Conservation (phyloP, 2,797 vertebrate species). For the Sebastes vulpes region DNA sequence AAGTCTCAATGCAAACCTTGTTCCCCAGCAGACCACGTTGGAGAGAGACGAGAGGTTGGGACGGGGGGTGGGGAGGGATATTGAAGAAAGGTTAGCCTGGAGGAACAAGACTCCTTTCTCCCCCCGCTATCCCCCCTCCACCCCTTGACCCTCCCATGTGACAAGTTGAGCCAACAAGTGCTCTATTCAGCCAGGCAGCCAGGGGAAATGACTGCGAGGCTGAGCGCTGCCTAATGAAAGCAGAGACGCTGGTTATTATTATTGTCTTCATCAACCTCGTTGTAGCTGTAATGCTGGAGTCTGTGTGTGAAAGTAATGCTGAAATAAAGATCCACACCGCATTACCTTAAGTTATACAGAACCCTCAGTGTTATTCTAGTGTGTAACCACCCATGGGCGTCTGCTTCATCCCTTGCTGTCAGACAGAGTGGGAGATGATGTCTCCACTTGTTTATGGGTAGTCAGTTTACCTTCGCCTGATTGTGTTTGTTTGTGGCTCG, state of each 20-base stretch:
- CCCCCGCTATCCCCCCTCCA: constrained; percentile 59
- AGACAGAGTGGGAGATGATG: constrained; percentile 57
- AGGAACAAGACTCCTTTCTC: constrained; percentile 88
- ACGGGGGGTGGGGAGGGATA: constrained; percentile 74
- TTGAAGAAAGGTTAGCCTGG: constrained; percentile 85
- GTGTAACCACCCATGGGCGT: constrained; percentile 27
- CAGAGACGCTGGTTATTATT: constrained; percentile 82
- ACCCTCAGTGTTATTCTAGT: constrained; percentile 26
- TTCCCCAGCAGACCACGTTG: constrained; percentile 78
- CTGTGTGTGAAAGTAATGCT: not conserved
- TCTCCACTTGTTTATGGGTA: constrained; percentile 55
- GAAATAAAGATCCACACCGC: not conserved
- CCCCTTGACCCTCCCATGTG: constrained; percentile 86
- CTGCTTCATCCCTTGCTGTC: constrained; percentile 17
- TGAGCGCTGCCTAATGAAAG: constrained; percentile 82
- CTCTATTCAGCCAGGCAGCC: constrained; percentile 82
- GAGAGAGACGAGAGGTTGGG: constrained; percentile 79
- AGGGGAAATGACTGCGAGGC: constrained; percentile 82
- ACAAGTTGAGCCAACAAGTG: constrained; percentile 86
- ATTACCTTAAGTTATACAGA: constrained; percentile 18
- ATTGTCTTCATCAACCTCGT: constrained; percentile 65
- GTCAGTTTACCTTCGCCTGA: constrained; percentile 52
- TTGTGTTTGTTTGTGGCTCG: constrained; percentile 71
- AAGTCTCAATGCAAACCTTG: constrained; percentile 85
- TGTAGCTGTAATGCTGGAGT: not conserved